These are phyloP conservation scores for Chirona hameri DNA, from an alignment of 2,888 invertebrate species.

Conservation along the genomic window DNA sequence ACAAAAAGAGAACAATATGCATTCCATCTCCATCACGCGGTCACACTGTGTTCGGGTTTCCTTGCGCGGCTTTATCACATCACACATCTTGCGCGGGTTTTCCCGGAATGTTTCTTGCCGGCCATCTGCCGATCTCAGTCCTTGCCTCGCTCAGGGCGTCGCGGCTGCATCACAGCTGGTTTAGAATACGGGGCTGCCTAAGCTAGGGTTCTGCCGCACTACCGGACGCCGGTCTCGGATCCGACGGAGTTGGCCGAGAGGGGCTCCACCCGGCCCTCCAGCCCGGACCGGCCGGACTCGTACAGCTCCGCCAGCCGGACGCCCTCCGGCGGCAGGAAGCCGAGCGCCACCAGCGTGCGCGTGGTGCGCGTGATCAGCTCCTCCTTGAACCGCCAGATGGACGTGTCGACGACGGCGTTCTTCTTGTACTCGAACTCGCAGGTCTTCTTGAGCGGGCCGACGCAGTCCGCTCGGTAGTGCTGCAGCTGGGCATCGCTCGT, in stretches of 20 bases:
- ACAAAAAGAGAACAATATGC: too few relatives aligned
- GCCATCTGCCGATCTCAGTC: too few relatives aligned
- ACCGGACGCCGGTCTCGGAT: not conserved
- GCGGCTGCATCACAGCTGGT: slow-evolving; percentile 6
- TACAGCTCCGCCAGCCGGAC: slow-evolving; percentile 23
- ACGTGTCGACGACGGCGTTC: slow-evolving; percentile 75
- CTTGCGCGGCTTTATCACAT: too few relatives aligned
- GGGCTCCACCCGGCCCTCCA: not conserved
- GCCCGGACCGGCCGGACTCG: slow-evolving; percentile 30
- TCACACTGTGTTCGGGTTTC: too few relatives aligned
- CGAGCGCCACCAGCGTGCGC: slow-evolving; percentile 65
- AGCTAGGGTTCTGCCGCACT: not conserved
- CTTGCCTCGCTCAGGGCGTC: not conserved
- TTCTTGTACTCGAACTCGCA: slow-evolving; percentile 74
- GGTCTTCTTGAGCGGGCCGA: slow-evolving; percentile 72
- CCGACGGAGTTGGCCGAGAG: not conserved
- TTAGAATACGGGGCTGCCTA: not conserved
- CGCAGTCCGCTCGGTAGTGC: slow-evolving; percentile 91
- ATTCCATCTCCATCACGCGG: too few relatives aligned
- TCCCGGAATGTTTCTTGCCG: too few relatives aligned
- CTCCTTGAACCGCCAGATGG: slow-evolving; percentile 83
- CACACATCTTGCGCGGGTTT: too few relatives aligned
- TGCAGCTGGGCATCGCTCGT: slow-evolving; percentile 81
- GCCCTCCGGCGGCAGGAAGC: slow-evolving; percentile 52
- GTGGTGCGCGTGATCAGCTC: slow-evolving; percentile 66